Percentiles rank a stretch among this genome's conserved stretches.
phyloP scores from a whole-genome alignment of 2,888 invertebrate species.

The Brenthis daphne region DNA sequence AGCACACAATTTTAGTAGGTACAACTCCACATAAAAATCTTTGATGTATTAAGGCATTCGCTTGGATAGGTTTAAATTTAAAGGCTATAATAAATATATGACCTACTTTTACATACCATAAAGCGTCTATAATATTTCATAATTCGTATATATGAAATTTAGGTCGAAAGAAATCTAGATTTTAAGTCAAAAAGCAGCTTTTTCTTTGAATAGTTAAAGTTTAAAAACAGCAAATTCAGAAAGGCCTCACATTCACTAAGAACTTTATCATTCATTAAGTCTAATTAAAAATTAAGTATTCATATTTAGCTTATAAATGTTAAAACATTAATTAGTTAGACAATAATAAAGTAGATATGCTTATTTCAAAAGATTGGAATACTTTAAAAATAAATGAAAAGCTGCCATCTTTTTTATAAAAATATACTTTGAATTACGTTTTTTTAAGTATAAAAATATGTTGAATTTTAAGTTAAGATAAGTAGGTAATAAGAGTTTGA shows the following conservation, averaged over 20 bases:
- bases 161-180: conserved; percentile 13
- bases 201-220: conserved; percentile 8
- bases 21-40: too few relatives aligned
- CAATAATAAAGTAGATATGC: background rate
- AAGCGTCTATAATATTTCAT: background rate
- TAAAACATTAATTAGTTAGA: conserved; percentile 6
- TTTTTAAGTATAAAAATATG: too few relatives aligned
- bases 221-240: conserved; percentile 13
- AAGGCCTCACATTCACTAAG: conserved; percentile 8
- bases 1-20: too few relatives aligned
- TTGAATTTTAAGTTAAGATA: too few relatives aligned
- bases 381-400: too few relatives aligned
- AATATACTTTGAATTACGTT: too few relatives aligned
- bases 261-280: conserved; percentile 8
- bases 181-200: conserved; percentile 9
- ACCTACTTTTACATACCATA: background rate
- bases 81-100: background rate
- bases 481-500: too few relatives aligned
- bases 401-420: too few relatives aligned
- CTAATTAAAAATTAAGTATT: conserved; percentile 10
- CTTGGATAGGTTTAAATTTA: too few relatives aligned
- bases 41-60: too few relatives aligned
- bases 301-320: conserved; percentile 2
- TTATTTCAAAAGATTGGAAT: too few relatives aligned
- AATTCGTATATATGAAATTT: conserved; percentile 7